A percentile compares a stretch with the other conserved stretches of the same genome.
Evolutionary conservation across 2,113 vertebrate species (phyloP).

Genomic region (Dromas ardeola): DNA sequence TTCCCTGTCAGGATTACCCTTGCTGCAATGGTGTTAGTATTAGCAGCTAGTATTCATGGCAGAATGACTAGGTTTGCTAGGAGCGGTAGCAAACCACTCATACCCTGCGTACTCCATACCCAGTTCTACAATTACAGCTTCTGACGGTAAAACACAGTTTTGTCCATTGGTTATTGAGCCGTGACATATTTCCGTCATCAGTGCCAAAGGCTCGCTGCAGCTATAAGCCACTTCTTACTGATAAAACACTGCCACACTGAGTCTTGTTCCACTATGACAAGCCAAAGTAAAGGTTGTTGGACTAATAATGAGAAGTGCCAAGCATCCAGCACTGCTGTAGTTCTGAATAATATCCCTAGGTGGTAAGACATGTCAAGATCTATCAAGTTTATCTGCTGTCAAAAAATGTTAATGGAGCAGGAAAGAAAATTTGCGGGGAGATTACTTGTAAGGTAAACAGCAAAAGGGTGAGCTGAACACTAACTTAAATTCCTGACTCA

Average conservation of each 20-base stretch:
- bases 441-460: not conserved
- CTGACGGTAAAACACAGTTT: not conserved
- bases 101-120: rapidly evolving
- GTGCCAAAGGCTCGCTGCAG: not conserved
- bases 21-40: not conserved
- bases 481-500: not conserved
- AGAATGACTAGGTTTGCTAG: not conserved
- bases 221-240: not conserved
- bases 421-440: not conserved
- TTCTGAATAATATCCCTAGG: not conserved
- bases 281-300: not conserved
- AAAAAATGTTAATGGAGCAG: not conserved
- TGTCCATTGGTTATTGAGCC: not conserved
- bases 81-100: not conserved
- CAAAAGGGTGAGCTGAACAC: not conserved
- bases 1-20: not conserved
- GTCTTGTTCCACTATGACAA: not conserved
- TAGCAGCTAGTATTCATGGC: not conserved
- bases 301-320: not conserved
- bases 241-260: not conserved
- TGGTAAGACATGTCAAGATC: not conserved
- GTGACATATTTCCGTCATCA: not conserved
- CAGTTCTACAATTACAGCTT: not conserved
- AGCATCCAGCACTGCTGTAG: not conserved
- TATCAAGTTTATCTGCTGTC: not conserved